Base-by-base conservation (phyloP, 2,113 vertebrate species). In the Anser brachyrhynchus region DNA sequence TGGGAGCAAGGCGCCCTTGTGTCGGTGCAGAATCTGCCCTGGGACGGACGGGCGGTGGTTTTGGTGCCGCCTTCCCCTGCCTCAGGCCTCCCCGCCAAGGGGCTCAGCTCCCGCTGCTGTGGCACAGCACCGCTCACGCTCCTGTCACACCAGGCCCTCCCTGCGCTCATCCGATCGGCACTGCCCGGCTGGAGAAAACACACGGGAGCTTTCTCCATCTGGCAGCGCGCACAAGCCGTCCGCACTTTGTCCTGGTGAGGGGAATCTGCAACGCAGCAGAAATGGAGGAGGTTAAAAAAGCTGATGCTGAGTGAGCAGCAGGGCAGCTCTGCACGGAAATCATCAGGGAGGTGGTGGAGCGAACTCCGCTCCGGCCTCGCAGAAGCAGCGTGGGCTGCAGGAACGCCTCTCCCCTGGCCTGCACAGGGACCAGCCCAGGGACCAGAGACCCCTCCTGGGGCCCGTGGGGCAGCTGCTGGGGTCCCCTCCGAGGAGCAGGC, bases 11-110 rank as follows among this genome's bases (percentile, higher is more conserved):
- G 57, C 31, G 4, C 6, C 14, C 6, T 37, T 0, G 3, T 25
- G 29, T 31, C 1, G 6, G 65, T 1, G 19, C 49, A 71, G 41
- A 5, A 2, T 29, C 55, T 57, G 84, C 33, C 0, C 0, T 5
- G 1, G 57, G 55, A 85, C 8, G 59, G 35, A 14, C 0, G 0
- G 16, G 31, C 26, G 10, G 39, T 55, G 73, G 51, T 58, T 57
- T 49, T 35, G 39, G n/a, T 57, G 41, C 57, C 43, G 49, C 16
- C n/a, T 25, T 16, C n/a, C 73, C 35, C 1, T 1, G 49, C 35
- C 17, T 31, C 21, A 12, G 43, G 31, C 12, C 26, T 33, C 19
- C 62, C 7, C 59, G 26, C 49, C 82, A 12, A 13, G 31, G 31
- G 31, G 19, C 26, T 33, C 73, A 28, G 28, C 1, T 14, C 31